Percentiles rank a stretch among this genome's conserved stretches.
Evolutionary conservation across 1,140 invertebrate genomes (phyloP).

Genomic region (Battus philenor): DNA sequence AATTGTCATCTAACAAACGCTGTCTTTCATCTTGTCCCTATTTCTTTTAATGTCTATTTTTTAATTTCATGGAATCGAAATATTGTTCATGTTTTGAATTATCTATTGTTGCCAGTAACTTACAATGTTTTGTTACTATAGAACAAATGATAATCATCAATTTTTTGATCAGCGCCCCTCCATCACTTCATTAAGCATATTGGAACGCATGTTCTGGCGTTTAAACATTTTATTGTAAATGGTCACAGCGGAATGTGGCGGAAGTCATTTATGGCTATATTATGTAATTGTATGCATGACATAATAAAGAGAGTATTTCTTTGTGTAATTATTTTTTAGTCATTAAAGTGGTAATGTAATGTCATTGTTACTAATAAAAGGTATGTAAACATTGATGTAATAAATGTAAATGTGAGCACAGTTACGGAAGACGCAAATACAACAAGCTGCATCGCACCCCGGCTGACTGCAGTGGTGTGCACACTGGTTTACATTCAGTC

Average conservation of each 20-base stretch:
- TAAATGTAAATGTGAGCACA: constrained; percentile 48
- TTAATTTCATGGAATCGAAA: background rate
- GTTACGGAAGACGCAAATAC: constrained; percentile 67
- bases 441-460: constrained; percentile 58
- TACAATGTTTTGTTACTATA: too few relatives aligned
- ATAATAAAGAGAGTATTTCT: constrained; percentile 2
- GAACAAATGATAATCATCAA: too few relatives aligned
- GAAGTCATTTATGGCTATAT: background rate
- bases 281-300: constrained; percentile 7
- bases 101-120: too few relatives aligned
- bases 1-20: background rate
- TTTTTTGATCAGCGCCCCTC: too few relatives aligned
- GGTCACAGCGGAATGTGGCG: constrained; percentile 6
- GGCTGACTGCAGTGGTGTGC: constrained; percentile 44
- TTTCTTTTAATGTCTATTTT: too few relatives aligned
- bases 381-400: constrained; percentile 40
- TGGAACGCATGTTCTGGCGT: too few relatives aligned
- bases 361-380: constrained; percentile 43
- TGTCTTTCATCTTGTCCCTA: background rate
- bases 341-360: constrained; percentile 25
- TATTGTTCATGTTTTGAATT: too few relatives aligned
- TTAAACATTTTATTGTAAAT: too few relatives aligned
- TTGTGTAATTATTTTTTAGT: constrained; percentile 24
- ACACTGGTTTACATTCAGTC: constrained; percentile 72
- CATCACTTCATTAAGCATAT: too few relatives aligned